Conservation (phyloP, 2,888 invertebrate species). For the Agrotis exclamationis region DNA sequence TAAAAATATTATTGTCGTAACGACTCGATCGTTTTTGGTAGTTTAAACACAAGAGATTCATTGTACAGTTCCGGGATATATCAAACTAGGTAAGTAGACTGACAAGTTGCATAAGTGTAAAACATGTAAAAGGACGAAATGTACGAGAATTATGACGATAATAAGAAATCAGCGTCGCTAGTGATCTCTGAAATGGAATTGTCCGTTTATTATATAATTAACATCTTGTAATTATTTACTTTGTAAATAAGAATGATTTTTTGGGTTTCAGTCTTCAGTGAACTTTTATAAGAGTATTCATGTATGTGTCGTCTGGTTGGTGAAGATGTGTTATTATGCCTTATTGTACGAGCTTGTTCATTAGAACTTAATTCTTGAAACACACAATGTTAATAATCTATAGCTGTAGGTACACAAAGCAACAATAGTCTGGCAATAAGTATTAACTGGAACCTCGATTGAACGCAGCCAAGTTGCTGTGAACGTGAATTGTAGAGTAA, state of each 20-base stretch:
- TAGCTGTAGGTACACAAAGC: not conserved
- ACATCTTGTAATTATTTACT: too few species aligned
- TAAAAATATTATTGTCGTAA: too few species aligned
- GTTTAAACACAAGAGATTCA: not conserved
- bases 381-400: not conserved
- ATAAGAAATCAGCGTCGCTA: not conserved
- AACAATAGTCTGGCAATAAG: constrained; percentile 21
- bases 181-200: not conserved
- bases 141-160: too few species aligned
- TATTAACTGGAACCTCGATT: constrained; percentile 6
- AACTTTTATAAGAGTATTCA: not conserved
- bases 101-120: too few species aligned
- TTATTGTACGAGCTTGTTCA: not conserved
- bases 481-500: constrained; percentile 7
- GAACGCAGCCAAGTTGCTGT: constrained; percentile 5
- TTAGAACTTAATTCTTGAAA: not conserved
- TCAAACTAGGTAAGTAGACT: too few species aligned
- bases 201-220: too few species aligned
- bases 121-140: too few species aligned
- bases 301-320: not conserved
- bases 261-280: not conserved
- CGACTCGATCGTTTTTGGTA: not conserved
- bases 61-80: not conserved
- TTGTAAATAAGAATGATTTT: not conserved
- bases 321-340: not conserved